Evolutionary conservation across 1,140 invertebrate species (phyloP), one percentile per base, ranked within the genome.

Genomic region (Drosophila auraria): DNA sequence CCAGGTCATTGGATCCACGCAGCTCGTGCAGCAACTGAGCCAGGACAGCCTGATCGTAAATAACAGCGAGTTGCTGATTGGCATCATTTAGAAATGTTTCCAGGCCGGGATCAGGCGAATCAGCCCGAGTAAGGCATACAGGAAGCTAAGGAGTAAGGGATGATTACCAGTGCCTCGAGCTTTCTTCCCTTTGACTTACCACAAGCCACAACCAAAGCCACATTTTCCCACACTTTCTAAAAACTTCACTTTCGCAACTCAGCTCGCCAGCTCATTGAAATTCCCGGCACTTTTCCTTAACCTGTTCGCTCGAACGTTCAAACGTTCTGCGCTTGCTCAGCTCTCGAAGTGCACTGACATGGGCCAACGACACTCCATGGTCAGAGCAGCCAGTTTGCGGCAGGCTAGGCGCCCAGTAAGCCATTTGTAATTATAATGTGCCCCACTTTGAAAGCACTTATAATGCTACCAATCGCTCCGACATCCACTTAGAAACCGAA

Each of bases 351-450:
- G 25, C 79, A 90, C 84, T 89, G 66, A 15, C 50, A 17, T 17
- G n/a, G 36, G 62, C 47, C 30, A 51, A 54, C 70, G 54, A 72
- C 70, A 72, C 45, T 51, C 68, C 68, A 44, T 58, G 70, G 70
- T n/a, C 70, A 73, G 68, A 47, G 30, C 36, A 44, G 36, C 30
- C 42, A 33, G n/a, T 40, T 27, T 56, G 58, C 36, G 42, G 42
- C 56, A 30, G n/a, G 14, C 47, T 27, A 12, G 12, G 42, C 56
- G 30, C 72, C 36, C 49, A 62, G 36, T 47, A 27, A 17, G 38
- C 33, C 63, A 87, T 89, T 89, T 76, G 63, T 66, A 79, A 90
- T 84, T 84, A 76, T 79, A 84, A 78, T 82, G 72, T 77, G 71
- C 30, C 60, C 83, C 59, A 87, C 25, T 78, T 81, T 64, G 23